phyloP scores from a whole-genome alignment of 2,888 invertebrate species.

The Cerastis leucographa region DNA sequence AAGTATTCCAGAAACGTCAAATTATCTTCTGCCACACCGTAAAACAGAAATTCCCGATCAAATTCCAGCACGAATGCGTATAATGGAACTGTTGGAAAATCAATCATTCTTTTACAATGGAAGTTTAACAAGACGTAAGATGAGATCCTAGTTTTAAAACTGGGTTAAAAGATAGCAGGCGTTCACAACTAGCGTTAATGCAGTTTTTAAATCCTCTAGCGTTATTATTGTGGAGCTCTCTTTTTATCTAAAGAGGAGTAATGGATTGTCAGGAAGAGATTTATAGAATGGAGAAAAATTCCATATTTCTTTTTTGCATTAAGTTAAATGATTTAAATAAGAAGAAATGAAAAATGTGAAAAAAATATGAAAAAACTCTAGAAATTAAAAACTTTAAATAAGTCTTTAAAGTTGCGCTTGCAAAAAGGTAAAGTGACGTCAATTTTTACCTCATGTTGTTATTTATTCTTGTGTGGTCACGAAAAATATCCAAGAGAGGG shows the following conservation, averaged over 20 bases:
- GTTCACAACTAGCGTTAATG: slow-evolving; percentile 32
- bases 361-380: background rate
- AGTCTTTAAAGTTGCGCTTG: background rate
- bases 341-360: background rate
- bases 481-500: too few relatives aligned
- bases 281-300: background rate
- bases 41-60: background rate
- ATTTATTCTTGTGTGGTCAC: too few relatives aligned
- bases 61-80: slow-evolving; percentile 6
- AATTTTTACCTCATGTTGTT: background rate
- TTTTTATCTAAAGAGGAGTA: background rate
- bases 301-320: background rate
- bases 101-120: slow-evolving; percentile 36
- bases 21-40: background rate
- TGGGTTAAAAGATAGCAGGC: slow-evolving; percentile 43
- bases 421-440: background rate
- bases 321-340: background rate
- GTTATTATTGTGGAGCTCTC: slow-evolving; percentile 19
- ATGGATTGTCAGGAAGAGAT: slow-evolving; percentile 7
- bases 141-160: slow-evolving; percentile 42
- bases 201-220: slow-evolving; percentile 39
- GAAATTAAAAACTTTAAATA: background rate
- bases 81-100: slow-evolving; percentile 37
- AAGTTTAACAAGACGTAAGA: slow-evolving; percentile 36
- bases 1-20: background rate